Evolutionary conservation across 2,888 invertebrate species (phyloP), one percentile per base, ranked within the genome.

Genomic region (Acronicta psi): DNA sequence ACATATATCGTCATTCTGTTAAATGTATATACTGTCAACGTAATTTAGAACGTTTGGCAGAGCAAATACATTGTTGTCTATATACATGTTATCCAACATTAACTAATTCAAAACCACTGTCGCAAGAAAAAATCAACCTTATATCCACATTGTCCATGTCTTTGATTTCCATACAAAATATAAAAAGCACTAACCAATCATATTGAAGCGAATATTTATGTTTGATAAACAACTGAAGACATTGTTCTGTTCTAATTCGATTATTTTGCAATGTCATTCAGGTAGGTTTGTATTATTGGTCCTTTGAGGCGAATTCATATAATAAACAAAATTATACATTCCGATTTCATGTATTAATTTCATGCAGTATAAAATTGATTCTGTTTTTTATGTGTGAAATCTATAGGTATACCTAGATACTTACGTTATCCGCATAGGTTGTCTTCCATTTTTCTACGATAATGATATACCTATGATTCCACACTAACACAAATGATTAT

Each of bases 141-240:
- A 34, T n/a, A 34, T 1, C n/a, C 34, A 13, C 14, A 0, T n/a
- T 49, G 34, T 34, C 2, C 13, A 4, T 14, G 7, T 34, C 14
- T 38, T 16, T 5, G 13, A 60, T 23, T 18, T 9, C 59, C 40
- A 29, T 50, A 20, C 20, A 31, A 59, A 14, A 43, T 18, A 16
- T 9, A n/a, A 11, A 29, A 58, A 58, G 25, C 2, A 14, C 23
- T 13, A 17, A 34, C 25, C 47, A 23, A 46, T 51, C 38, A 57
- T 23, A 47, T 46, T n/a, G 36, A 34, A 6, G 20, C 14, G 14
- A 69, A 40, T 52, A 41, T 10, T 49, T 49, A 36, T 37, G 23
- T 18, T 52, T 14, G 17, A 14, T 36, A 69, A 69, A 41, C 47
- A 49, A 17, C 8, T 14, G 29, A 45, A 36, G 25, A 44, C 16